Conservation (phyloP, 2,113 vertebrate species). For the Butorides virescens region DNA sequence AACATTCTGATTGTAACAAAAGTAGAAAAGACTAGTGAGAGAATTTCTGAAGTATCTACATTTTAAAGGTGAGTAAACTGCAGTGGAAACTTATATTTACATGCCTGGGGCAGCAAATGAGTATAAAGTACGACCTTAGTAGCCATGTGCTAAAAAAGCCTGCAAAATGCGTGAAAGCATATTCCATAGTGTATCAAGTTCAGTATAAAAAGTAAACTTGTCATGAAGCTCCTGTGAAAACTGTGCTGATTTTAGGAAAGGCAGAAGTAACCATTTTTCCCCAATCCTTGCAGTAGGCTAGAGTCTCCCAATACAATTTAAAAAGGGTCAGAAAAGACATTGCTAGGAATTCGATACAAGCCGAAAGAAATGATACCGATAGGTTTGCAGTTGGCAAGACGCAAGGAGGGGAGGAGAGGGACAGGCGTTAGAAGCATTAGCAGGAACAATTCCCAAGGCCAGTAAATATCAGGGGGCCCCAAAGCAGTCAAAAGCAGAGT, state of each 20-base stretch:
- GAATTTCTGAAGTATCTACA: not conserved
- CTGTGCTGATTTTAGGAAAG: not conserved
- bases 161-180: not conserved
- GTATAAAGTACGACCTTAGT: not conserved
- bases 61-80: not conserved
- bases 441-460: conserved; percentile 45
- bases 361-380: not conserved
- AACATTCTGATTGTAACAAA: not conserved
- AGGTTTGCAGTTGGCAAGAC: not conserved
- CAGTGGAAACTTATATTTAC: not conserved
- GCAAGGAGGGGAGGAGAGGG: not conserved
- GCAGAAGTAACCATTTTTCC: not conserved
- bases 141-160: not conserved
- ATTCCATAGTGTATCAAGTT: not conserved
- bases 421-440: conserved; percentile 8
- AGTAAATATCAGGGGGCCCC: conserved; percentile 44
- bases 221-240: not conserved
- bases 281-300: not conserved
- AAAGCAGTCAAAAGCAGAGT: conserved; percentile 40
- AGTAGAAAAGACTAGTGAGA: not conserved
- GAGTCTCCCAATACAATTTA: not conserved
- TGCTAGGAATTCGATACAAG: not conserved
- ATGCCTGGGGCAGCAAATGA: not conserved
- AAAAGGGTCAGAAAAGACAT: not conserved
- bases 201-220: not conserved